Conservation (phyloP, 2,113 vertebrate genomes). For the Rhodinocichla rosea region DNA sequence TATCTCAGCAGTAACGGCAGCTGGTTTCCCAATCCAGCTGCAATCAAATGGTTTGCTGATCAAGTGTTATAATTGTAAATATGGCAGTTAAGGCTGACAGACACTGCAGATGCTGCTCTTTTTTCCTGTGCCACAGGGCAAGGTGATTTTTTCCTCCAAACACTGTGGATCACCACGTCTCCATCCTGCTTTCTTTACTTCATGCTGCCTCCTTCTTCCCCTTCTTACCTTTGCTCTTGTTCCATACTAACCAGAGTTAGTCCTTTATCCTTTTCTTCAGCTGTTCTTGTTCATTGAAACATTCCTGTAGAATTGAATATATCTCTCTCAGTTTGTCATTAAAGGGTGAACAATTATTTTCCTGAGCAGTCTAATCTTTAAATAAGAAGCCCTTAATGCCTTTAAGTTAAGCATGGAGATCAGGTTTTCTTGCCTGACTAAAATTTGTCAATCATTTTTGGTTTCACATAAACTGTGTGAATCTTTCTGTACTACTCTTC, state of each 20-base stretch:
- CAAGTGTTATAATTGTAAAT: not conserved
- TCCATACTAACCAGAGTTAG: not conserved
- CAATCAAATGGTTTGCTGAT: not conserved
- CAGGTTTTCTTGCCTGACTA: not conserved
- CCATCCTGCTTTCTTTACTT: not conserved
- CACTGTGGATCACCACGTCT: fast-evolving
- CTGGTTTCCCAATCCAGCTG: constrained; percentile 20
- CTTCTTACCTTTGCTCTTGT: not conserved
- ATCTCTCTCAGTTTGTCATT: not conserved
- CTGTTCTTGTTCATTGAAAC: not conserved
- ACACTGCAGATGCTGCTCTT: not conserved
- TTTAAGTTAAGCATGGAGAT: not conserved
- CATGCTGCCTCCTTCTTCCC: not conserved
- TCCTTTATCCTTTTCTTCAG: not conserved
- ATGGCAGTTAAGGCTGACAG: not conserved
- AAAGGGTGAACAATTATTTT: not conserved
- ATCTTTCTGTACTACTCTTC: not conserved
- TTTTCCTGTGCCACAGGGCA: not conserved
- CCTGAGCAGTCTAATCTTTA: not conserved
- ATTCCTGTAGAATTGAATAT: not conserved
- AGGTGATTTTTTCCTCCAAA: not conserved
- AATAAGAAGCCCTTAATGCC: not conserved
- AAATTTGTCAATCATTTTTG: not conserved
- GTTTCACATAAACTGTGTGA: not conserved
- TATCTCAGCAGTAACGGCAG: constrained; percentile 8